Evolutionary conservation across 1,140 invertebrate species (phyloP).

Genomic region (Amphibalanus amphitrite): DNA sequence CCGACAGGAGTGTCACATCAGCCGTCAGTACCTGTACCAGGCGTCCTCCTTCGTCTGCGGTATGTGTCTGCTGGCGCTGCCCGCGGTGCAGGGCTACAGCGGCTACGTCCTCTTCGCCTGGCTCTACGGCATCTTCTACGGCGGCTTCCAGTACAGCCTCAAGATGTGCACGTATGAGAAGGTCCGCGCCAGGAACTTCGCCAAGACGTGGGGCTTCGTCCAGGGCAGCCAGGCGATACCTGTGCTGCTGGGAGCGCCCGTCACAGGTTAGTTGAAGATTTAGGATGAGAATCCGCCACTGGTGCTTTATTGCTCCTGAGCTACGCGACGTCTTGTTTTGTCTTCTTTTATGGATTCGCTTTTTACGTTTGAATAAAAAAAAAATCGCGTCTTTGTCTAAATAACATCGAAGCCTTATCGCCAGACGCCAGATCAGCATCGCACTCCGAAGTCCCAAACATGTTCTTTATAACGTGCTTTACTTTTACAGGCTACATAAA

Average conservation of each 20-base stretch:
- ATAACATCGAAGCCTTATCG: too few species aligned
- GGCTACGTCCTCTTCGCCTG: constrained; percentile 30
- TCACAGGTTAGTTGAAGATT: constrained; percentile 34
- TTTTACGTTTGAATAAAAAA: too few species aligned
- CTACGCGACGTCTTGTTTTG: too few species aligned
- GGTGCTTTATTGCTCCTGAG: too few species aligned
- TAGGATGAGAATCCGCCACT: background rate
- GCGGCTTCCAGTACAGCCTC: constrained; percentile 52
- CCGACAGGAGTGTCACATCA: constrained; percentile 59
- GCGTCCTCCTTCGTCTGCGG: constrained; percentile 60
- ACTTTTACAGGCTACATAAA: constrained; percentile 51
- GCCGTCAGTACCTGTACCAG: constrained; percentile 63
- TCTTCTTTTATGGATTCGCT: too few species aligned
- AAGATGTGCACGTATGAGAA: constrained; percentile 77
- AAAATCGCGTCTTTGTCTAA: too few species aligned
- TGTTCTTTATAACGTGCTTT: too few species aligned
- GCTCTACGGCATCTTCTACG: constrained; percentile 31
- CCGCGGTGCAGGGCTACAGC: constrained; percentile 37
- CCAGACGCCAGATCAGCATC: too few species aligned
- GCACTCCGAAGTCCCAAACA: too few species aligned
- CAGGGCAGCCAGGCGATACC: constrained; percentile 68
- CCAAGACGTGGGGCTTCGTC: constrained; percentile 78
- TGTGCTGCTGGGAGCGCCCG: constrained; percentile 64
- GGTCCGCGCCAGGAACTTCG: constrained; percentile 63
- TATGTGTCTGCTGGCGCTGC: constrained; percentile 58